Evolutionary conservation across 2,113 vertebrate species (phyloP), one percentile per base, ranked within the genome.

Genomic region (Rhinoderma darwinii): DNA sequence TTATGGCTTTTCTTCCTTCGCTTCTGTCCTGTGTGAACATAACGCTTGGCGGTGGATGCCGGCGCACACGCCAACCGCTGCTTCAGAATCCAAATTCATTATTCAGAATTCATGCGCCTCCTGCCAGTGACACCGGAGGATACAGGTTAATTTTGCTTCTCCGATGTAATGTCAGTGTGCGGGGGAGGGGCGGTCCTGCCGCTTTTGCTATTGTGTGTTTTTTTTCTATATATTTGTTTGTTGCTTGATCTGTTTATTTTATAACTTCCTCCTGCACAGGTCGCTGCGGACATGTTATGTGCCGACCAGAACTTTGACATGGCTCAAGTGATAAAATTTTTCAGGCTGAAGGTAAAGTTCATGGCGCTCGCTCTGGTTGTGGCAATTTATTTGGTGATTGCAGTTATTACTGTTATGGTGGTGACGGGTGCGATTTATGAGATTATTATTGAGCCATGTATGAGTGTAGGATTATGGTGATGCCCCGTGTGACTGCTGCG

Each of bases 241-340:
- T 15, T 15, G 11, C 22, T 59, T 20, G 18, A 1, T 47, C 12
- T 47, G 44, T 77, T 50, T n/a, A 50, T 77, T 47, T 50, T 47
- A 22, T 50, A 2, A 56, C 32, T 59, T 39, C 51, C 22, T 20
- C 22, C 44, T 86, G 4, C 37, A 2, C 88, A 96, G 95, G 93
- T 96, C 56, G 95, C 95, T 35, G 95, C 95, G 56, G 95, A 96
- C 90, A 96, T 96, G 95, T 92, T 96, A 51, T 96, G 95, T 90
- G 92, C 94, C 0, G 95, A 96, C 90, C 94, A 94, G 76, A 96
- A 96, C 88, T 95, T 96, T 91, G 94, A 96, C 83, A 93, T 96
- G 22, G 92, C 92, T 63, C 95, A 96, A 88, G 95, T 96, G 11
- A 90, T 95, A 41, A 92, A 94, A 37, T 96, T 96, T 92, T 96